A percentile compares a stretch with the other conserved stretches of the same genome.
Evolutionary conservation across 2,797 vertebrate species (phyloP).

Genomic region (Karalla daura): DNA sequence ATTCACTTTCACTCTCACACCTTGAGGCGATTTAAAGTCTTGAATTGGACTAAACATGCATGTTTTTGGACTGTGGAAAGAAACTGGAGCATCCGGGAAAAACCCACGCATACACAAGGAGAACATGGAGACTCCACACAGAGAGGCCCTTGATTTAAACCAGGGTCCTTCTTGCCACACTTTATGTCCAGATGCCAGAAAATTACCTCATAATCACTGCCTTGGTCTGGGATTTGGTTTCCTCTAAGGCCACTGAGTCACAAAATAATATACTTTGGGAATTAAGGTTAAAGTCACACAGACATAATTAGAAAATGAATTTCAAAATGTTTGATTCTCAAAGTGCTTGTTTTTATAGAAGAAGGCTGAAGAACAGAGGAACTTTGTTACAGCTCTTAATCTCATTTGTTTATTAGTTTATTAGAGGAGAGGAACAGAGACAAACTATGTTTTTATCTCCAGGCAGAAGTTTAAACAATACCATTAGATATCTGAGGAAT

Average conservation of each 20-base stretch:
- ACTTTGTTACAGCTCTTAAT: background rate
- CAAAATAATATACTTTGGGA: background rate
- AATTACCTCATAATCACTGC: background rate
- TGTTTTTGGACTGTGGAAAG: too few relatives aligned
- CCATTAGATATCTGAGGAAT: constrained; percentile 22
- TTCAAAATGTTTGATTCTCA: background rate
- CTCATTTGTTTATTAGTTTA: constrained; percentile 13
- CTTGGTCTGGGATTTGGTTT: background rate
- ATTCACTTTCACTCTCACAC: background rate
- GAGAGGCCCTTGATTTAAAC: too few relatives aligned
- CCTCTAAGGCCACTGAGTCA: background rate
- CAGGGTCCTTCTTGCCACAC: too few relatives aligned
- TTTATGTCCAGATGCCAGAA: too few relatives aligned
- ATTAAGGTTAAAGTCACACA: background rate
- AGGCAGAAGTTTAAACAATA: constrained; percentile 15
- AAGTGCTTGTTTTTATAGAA: too few relatives aligned
- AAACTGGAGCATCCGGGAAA: too few relatives aligned
- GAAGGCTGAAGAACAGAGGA: background rate
- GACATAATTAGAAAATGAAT: background rate
- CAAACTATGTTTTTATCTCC: background rate
- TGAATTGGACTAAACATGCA: too few relatives aligned
- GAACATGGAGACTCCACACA: too few relatives aligned
- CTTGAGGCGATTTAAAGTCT: too few relatives aligned
- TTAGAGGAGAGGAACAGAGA: background rate
- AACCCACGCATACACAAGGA: too few relatives aligned